Evolutionary conservation across 2,113 vertebrate species (phyloP), one percentile per base, ranked within the genome.

Genomic region (Dipodomys stephensi): DNA sequence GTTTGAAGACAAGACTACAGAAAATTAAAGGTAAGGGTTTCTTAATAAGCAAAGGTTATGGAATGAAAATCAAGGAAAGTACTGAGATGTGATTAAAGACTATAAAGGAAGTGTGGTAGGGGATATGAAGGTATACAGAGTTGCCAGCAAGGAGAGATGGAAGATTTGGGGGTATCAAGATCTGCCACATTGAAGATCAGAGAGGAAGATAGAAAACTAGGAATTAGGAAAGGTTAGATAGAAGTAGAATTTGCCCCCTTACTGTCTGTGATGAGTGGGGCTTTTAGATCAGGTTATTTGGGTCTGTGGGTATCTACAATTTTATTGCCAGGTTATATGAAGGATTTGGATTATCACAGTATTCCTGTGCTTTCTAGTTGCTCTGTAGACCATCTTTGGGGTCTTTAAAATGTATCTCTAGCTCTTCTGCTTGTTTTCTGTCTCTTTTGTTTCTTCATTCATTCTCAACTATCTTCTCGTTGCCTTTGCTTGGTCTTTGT

Each of bases 331-430:
- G 23, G 6, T 76, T 74, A 32, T 89, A 3, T 49, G 73, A 57
- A 57, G 53, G 53, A 84, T 62, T 93, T 60, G 76, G 25, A 80
- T 84, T 18, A 79, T 69, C 20, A 49, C 22, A 39, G 32, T n/a
- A 71, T 74, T 88, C 25, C 28, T 67, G 7, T 65, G 44, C 32
- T 94, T 88, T 67, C 69, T 87, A 57, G n/a, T 88, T 93, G 20
- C n/a, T 88, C 46, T 91, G n/a, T 22, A 81, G 78, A 92, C 64
- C 57, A 72, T 77, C 78, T 73, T 68, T 10, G 74, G 71, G n/a
- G 25, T 73, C 69, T 93, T 93, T 82, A 74, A 73, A 64, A 32
- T 80, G 25, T 64, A 12, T 87, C 53, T 95, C 32, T 6, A 74
- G 19, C 22, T 81, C 68, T 64, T 32, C n/a, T 15, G 18, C 57